Percentiles rank a stretch among this genome's conserved stretches.
These are phyloP conservation scores for Rhadina sibilatrix DNA, from an alignment of 2,113 vertebrate species.

Conservation along the genomic window DNA sequence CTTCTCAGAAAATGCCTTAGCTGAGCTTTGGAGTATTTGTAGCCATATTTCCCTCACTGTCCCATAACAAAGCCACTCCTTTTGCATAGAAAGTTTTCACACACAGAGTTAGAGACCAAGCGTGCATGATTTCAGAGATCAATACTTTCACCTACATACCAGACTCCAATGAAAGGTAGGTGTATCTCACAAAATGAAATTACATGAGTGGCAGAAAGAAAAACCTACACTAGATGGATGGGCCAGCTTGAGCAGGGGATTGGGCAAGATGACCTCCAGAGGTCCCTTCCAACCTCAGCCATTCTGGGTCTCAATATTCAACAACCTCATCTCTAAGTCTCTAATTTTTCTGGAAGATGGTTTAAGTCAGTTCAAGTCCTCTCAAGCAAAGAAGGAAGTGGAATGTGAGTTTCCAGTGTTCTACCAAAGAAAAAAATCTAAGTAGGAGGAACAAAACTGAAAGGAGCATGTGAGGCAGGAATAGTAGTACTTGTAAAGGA, in stretches of 20 bases:
- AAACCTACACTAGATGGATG: background rate
- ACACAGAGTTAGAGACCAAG: rapidly evolving
- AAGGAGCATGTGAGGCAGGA: background rate
- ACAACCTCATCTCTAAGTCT: background rate
- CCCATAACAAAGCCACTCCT: background rate
- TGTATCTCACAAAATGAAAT: background rate
- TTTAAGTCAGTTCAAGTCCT: background rate
- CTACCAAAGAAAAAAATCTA: background rate
- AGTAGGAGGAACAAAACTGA: background rate
- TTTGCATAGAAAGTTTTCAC: background rate
- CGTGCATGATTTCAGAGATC: background rate
- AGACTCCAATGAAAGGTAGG: background rate
- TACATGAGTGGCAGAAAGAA: background rate
- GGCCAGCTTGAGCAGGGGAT: background rate
- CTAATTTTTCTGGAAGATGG: background rate
- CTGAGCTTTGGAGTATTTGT: background rate
- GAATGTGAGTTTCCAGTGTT: background rate
- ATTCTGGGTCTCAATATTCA: background rate
- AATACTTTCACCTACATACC: background rate
- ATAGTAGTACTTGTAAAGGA: background rate
- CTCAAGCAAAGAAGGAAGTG: background rate
- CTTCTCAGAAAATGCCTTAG: conserved; percentile 6
- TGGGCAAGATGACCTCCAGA: background rate
- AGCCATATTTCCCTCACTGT: background rate
- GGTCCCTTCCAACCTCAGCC: background rate